A percentile compares a stretch with the other conserved stretches of the same genome.
Evolutionary conservation across 2,113 vertebrate species (phyloP).

Genomic region (Neoarius graeffei): DNA sequence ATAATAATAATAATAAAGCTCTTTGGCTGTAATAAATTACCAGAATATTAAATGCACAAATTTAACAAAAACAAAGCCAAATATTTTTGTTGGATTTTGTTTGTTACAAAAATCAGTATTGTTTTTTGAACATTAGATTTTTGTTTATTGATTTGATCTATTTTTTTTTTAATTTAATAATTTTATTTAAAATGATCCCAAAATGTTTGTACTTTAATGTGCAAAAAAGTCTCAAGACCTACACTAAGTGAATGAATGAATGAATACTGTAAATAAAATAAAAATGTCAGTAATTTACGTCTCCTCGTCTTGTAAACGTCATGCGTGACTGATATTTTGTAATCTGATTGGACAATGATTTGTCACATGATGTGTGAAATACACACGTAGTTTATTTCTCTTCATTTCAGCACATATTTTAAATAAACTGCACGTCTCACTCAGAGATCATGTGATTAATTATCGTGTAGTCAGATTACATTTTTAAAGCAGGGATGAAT

Average conservation of each 20-base stretch:
- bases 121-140: not conserved
- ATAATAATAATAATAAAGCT: not conserved
- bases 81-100: not conserved
- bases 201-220: no score
- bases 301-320: no score
- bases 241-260: not conserved
- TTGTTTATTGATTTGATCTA: not conserved
- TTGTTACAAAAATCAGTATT: not conserved
- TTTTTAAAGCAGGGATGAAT: not conserved
- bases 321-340: no score
- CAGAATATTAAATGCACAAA: not conserved
- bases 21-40: not conserved
- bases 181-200: not conserved
- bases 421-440: no score
- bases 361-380: not conserved
- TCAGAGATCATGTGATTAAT: not conserved
- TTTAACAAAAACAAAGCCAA: not conserved
- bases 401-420: not conserved
- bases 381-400: not conserved
- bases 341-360: not conserved
- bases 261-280: not conserved
- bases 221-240: no score
- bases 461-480: not conserved
- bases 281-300: not conserved
- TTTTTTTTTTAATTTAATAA: not conserved